These are phyloP conservation scores for Drosophila yakuba DNA, from an alignment of 1,140 invertebrate species.

Conservation along the genomic window DNA sequence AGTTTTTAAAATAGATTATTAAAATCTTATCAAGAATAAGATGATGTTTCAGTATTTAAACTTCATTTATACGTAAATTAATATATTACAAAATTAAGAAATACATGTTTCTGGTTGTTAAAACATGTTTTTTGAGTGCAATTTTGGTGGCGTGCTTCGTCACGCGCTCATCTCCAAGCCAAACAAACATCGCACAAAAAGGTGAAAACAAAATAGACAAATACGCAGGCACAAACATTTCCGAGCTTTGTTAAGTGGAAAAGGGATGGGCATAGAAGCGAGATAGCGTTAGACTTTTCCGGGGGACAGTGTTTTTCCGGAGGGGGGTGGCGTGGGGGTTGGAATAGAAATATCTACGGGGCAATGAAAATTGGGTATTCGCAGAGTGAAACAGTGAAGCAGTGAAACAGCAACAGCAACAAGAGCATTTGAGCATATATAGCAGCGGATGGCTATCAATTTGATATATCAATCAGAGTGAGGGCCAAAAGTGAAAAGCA, in stretches of 20 bases:
- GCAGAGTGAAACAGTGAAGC: slow-evolving; percentile 15
- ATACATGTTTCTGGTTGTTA: no score
- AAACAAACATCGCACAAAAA: not conserved
- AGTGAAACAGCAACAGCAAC: slow-evolving; percentile 27
- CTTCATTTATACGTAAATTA: no score
- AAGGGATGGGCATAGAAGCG: slow-evolving; percentile 33
- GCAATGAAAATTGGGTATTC: slow-evolving; percentile 37
- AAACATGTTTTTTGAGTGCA: no score
- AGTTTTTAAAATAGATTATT: no score
- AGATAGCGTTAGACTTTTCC: slow-evolving; percentile 8
- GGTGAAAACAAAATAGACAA: slow-evolving; percentile 12
- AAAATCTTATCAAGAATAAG: no score
- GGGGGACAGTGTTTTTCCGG: not conserved
- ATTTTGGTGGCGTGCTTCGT: no score
- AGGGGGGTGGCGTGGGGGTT: no score
- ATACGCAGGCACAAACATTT: slow-evolving; percentile 48
- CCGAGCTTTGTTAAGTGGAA: slow-evolving; percentile 37
- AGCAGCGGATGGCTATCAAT: slow-evolving; percentile 65
- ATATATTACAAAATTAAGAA: no score
- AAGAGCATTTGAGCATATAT: slow-evolving; percentile 38
- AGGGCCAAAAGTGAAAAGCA: slow-evolving; percentile 14
- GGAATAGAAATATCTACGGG: slow-evolving; percentile 28
- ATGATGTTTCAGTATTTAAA: no score
- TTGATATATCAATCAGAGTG: slow-evolving; percentile 78
- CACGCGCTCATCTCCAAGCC: not conserved